Conservation (phyloP, 2,888 invertebrate genomes). For the Margaritifera margaritifera region DNA sequence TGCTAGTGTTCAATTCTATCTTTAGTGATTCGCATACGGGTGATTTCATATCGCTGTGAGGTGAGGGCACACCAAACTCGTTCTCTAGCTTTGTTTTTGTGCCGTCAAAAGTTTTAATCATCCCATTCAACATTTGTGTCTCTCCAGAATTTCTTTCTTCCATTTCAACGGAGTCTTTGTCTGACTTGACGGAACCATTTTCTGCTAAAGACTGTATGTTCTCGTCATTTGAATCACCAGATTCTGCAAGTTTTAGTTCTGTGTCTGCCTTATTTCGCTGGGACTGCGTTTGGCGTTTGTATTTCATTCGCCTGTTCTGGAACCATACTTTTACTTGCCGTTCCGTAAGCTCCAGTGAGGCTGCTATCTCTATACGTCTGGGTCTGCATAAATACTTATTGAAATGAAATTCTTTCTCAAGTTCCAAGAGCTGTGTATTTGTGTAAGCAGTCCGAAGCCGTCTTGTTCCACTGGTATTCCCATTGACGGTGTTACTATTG, state of each 20-base stretch:
- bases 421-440: conserved; percentile 84
- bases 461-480: conserved; percentile 47
- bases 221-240: conserved; percentile 26
- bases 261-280: conserved; percentile 48
- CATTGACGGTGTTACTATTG: conserved; percentile 20
- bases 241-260: conserved; percentile 16
- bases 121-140: conserved; percentile 1
- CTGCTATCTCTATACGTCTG: conserved; percentile 84
- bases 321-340: conserved; percentile 97
- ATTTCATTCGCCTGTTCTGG: conserved; percentile 97
- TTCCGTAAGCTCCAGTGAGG: conserved; percentile 82
- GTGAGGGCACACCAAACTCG: conserved; percentile 1
- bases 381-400: conserved; percentile 86
- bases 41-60: no score
- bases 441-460: conserved; percentile 88
- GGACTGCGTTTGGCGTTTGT: conserved; percentile 63
- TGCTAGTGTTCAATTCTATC: no score
- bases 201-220: conserved; percentile 34
- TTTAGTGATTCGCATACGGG: no score
- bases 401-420: conserved; percentile 86
- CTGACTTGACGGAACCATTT: conserved; percentile 23
- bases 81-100: conserved; percentile 5
- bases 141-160: conserved; percentile 3
- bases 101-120: conserved; percentile 9
- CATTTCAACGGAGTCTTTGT: conserved; percentile 6